Base-by-base conservation (phyloP, 2,797 vertebrate genomes). In the Syndactyla subalaris region DNA sequence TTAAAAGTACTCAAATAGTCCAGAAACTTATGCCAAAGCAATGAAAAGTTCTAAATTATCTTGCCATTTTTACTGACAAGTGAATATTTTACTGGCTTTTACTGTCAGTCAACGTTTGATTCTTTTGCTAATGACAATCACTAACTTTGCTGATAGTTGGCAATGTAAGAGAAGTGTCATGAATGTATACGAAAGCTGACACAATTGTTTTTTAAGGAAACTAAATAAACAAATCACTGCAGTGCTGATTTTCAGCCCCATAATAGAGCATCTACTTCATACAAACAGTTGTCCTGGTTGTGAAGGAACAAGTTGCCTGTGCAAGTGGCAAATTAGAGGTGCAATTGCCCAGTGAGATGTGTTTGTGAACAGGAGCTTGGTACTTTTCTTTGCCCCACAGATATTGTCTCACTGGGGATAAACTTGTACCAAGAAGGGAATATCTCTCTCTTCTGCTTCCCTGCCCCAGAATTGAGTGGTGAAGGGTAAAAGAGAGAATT, bases 31-130 rank as follows among this genome's bases (percentile, higher is more conserved):
- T 85, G 89, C 82, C 89, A 95, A 96, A 96, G 76, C 70, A 95
- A 86, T 70, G 87, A 84, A 95, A 95, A 96, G 89, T 96, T 97
- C 89, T 92, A 86, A 96, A 96, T 96, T 94, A 94, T 90, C 91
- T 86, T 96, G 88, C 89, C 73, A 88, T 90, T 96, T 93, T 93
- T 94, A 91, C 76, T 96, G 89, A 95, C 92, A 94, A 96, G 76
- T 94, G 89, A 93, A 54, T 92, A 92, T 95, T 96, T 94, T 71
- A 59, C 66, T 76, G 70, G 85, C 62, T 93, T 96, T 95, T 88
- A 90, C 89, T 97, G 91, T 94, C 94, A 96, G 82, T 96, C 89
- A 95, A 3, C 34, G 34, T 86, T 92, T 92, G 82, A 93, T 94
- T 93, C 74, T 86, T 95, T 76, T 76, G n/a, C 83, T 94, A 76